Percentiles rank a stretch among this genome's conserved stretches.
Evolutionary conservation across 2,113 vertebrate genomes (phyloP).

Genomic region (Nesospiza acunhae): DNA sequence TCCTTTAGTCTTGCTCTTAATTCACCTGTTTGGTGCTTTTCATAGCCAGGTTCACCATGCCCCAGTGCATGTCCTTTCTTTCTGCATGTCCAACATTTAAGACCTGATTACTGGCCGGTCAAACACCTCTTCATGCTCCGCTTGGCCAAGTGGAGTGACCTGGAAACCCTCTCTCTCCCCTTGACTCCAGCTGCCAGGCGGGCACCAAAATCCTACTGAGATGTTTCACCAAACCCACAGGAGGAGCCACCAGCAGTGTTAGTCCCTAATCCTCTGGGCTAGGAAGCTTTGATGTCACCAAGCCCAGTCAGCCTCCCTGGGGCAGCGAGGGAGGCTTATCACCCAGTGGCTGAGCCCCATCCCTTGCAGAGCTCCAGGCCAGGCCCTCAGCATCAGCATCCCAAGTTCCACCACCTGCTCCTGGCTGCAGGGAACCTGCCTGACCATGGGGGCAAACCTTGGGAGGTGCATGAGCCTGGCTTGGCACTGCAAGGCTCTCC

Average conservation of each 20-base stretch:
- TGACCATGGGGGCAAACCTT: fast-evolving
- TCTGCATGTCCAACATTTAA: not conserved
- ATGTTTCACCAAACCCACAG: not conserved
- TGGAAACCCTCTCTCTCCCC: not conserved
- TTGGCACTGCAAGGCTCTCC: fast-evolving
- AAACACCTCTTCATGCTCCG: not conserved
- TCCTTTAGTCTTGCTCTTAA: not conserved
- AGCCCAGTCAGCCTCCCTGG: not conserved
- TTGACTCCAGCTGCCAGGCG: not conserved
- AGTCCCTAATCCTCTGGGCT: not conserved
- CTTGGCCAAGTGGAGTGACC: not conserved
- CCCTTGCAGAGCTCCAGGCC: not conserved
- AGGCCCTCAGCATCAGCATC: not conserved
- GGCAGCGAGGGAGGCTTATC: not conserved
- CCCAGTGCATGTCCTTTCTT: not conserved
- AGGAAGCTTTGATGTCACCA: not conserved
- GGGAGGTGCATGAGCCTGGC: not conserved
- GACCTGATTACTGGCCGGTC: fast-evolving
- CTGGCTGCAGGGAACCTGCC: not conserved
- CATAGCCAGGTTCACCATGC: not conserved
- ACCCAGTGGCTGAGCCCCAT: not conserved
- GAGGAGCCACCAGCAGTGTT: not conserved
- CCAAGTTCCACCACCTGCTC: not conserved
- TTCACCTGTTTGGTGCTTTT: not conserved
- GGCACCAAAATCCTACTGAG: not conserved